Evolutionary conservation across 2,888 invertebrate species (phyloP).

Genomic region (Leptothorax acervorum): DNA sequence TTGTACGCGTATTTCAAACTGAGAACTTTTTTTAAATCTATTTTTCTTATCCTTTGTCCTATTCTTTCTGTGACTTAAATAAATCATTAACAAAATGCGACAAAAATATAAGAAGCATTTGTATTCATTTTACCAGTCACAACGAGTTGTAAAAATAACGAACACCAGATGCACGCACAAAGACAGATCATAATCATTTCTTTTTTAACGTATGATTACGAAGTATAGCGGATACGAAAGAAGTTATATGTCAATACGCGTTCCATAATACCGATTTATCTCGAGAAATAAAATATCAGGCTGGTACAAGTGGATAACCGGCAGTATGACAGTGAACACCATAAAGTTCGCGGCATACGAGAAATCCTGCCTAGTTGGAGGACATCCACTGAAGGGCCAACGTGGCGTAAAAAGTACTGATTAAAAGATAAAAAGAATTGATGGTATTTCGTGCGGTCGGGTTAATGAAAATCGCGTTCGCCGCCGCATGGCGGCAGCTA

Average conservation of each 20-base stretch:
- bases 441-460: conserved; percentile 16
- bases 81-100: not conserved
- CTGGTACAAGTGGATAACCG: conserved; percentile 3
- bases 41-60: not conserved
- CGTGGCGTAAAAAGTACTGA: conserved; percentile 22
- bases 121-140: not conserved
- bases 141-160: conserved; percentile 3
- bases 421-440: conserved; percentile 40
- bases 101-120: not conserved
- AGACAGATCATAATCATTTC: conserved; percentile 9
- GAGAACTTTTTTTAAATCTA: no score
- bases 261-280: conserved; percentile 33
- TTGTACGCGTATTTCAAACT: conserved; percentile 10
- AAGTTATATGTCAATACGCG: conserved; percentile 8
- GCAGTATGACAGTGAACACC: not conserved
- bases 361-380: not conserved
- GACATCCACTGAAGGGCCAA: not conserved
- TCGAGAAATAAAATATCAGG: conserved; percentile 22
- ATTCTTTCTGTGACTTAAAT: not conserved
- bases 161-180: conserved; percentile 17
- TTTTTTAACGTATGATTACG: conserved; percentile 27
- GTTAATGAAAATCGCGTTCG: conserved; percentile 50
- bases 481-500: conserved; percentile 25
- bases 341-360: conserved; percentile 6
- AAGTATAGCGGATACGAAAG: not conserved